Evolutionary conservation across 2,113 vertebrate species (phyloP), one percentile per base, ranked within the genome.

Genomic region (Elephantulus edwardii): DNA sequence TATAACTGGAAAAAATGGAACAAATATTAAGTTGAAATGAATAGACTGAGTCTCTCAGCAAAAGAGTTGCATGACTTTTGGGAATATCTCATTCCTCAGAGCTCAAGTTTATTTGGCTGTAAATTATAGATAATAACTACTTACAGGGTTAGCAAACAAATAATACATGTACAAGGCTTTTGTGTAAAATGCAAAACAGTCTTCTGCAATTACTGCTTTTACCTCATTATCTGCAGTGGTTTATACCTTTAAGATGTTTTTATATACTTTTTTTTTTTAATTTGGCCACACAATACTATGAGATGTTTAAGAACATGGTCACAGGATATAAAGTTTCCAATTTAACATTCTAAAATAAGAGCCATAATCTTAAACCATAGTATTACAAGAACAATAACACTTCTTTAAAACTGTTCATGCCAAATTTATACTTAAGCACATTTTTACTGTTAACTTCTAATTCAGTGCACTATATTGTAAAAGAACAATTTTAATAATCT

Each of bases 341-440:
- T 83, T 33, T 88, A 91, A 91, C 52, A 83, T 70, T 38, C 40
- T 13, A 91, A 88, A 92, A 89, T 10, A 93, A 91, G 26, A 93
- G 30, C 22, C 71, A 30, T 82, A 84, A 89, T 83, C 92, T 88
- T 72, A 94, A 95, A 60, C 14, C 44, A 79, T 24, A 35, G 8
- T 79, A 78, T 81, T 95, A 70, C 52, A 79, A 91, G 50, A 85
- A 89, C 10, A 94, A 48, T 78, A 89, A 91, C n/a, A 85, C n/a
- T 79, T 91, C 28, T 82, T 88, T 90, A 71, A 94, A 83, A 71
- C 17, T 22, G 5, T 77, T 38, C 35, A 6, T 71, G 75, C n/a
- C 56, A 35, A 96, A 56, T 85, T 93, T 92, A 44, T 89, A 92
- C 89, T 89, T 92, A 87, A 91, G 62, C 52, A 86, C 33, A 66